Evolutionary conservation across 2,888 invertebrate species (phyloP).

Genomic region (Macrosoma leucophasiata): DNA sequence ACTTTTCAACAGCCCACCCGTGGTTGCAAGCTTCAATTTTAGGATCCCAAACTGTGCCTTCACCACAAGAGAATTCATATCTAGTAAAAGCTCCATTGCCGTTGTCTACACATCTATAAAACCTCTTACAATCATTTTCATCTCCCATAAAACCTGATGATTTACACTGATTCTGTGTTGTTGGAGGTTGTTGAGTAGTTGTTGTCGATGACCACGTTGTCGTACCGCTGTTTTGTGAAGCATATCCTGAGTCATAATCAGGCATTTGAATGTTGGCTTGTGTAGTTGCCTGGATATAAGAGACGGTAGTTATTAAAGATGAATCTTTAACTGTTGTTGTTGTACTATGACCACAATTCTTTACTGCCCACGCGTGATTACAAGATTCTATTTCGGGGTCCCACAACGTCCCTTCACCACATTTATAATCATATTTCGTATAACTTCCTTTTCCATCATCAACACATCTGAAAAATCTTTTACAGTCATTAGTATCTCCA

Average conservation of each 20-base stretch:
- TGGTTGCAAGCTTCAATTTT: constrained; percentile 75
- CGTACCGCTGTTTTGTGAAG: constrained; percentile 13
- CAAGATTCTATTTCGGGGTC: constrained; percentile 74
- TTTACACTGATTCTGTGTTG: constrained; percentile 21
- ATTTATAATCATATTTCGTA: constrained; percentile 72
- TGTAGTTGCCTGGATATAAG: constrained; percentile 22
- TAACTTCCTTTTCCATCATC: constrained; percentile 59
- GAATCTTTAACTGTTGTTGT: constrained; percentile 8
- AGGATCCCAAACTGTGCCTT: constrained; percentile 80
- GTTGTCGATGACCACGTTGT: background rate
- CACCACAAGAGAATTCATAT: constrained; percentile 80
- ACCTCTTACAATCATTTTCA: constrained; percentile 27
- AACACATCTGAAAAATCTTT: constrained; percentile 82
- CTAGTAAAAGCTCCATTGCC: constrained; percentile 75
- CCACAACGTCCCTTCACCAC: constrained; percentile 78
- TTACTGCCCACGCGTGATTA: constrained; percentile 73
- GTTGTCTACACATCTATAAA: constrained; percentile 46
- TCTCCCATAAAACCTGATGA: constrained; percentile 27
- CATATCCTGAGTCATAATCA: constrained; percentile 25
- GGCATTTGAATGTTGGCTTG: constrained; percentile 12
- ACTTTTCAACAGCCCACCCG: constrained; percentile 42
- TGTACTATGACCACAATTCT: constrained; percentile 23
- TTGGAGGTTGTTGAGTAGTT: constrained; percentile 16
- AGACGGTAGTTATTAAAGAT: constrained; percentile 16
- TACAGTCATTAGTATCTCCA: constrained; percentile 72